Percentiles rank a stretch among this genome's conserved stretches.
Conservation (phyloP, 23 tunicate genomes). For the Oikopleura albicans region DNA sequence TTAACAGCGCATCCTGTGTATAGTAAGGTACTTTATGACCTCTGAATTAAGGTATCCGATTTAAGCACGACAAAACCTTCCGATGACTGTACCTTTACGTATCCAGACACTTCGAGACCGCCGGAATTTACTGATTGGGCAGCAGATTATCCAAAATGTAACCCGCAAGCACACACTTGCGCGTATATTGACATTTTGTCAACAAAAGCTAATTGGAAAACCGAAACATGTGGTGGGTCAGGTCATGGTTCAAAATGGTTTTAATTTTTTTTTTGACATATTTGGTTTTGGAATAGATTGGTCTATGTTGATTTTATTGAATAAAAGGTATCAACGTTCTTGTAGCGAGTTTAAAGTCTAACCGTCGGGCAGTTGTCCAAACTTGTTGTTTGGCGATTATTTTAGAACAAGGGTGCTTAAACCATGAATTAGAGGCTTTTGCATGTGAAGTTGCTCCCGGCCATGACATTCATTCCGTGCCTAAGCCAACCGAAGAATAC, state of each 20-base stretch:
- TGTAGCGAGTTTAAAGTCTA: too few species aligned
- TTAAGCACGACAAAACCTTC: not conserved
- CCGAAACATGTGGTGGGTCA: not conserved
- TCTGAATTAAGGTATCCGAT: too few species aligned
- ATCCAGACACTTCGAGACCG: not conserved
- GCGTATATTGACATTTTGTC: not conserved
- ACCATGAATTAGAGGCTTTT: not conserved
- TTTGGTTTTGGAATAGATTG: too few species aligned
- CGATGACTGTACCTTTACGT: not conserved
- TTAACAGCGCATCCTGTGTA: too few species aligned
- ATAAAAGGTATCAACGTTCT: too few species aligned
- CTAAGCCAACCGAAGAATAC: not conserved
- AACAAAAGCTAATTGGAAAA: not conserved
- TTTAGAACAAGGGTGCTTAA: too few species aligned
- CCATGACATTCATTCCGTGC: not conserved
- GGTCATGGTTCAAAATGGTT: too few species aligned
- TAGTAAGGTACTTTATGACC: too few species aligned
- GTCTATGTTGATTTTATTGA: too few species aligned
- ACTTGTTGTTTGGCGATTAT: too few species aligned
- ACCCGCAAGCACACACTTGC: not conserved
- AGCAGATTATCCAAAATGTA: not conserved
- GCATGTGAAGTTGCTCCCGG: not conserved
- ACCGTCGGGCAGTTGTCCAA: too few species aligned
- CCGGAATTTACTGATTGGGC: not conserved
- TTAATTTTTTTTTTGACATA: too few species aligned